Evolutionary conservation across 2,113 vertebrate genomes (phyloP).

Genomic region (Thinocorus orbignyianus): DNA sequence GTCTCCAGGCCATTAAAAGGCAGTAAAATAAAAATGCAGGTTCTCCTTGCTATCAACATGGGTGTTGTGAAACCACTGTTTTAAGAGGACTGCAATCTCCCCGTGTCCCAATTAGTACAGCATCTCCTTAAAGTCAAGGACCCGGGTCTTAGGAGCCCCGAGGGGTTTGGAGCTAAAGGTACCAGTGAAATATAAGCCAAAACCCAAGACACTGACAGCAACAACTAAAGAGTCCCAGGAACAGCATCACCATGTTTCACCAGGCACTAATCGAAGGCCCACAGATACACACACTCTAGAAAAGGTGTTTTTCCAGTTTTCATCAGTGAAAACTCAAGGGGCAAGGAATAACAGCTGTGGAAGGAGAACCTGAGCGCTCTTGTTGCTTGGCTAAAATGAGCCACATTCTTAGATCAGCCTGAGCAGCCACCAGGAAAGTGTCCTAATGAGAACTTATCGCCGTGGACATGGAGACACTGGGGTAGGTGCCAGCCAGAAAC

Average conservation of each 20-base stretch:
- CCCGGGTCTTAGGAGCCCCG: background rate
- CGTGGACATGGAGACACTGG: accelerated
- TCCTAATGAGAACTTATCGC: background rate
- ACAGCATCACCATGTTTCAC: accelerated
- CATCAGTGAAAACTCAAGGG: background rate
- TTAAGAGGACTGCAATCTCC: background rate
- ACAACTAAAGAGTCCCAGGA: background rate
- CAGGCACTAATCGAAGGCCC: background rate
- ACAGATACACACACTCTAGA: accelerated
- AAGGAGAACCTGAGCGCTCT: background rate
- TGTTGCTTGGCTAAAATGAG: background rate
- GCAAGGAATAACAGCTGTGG: background rate
- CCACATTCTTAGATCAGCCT: background rate
- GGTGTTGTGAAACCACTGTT: background rate
- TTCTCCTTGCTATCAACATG: background rate
- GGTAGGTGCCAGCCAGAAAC: background rate
- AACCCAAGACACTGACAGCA: background rate
- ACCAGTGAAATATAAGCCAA: background rate
- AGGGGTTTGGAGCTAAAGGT: background rate
- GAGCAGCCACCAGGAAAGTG: background rate
- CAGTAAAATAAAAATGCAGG: background rate
- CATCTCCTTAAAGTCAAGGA: background rate
- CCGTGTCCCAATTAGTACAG: accelerated
- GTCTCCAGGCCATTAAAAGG: background rate
- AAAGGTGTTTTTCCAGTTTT: background rate